Conservation (phyloP, 2,888 invertebrate species). For the Muscina levida region DNA sequence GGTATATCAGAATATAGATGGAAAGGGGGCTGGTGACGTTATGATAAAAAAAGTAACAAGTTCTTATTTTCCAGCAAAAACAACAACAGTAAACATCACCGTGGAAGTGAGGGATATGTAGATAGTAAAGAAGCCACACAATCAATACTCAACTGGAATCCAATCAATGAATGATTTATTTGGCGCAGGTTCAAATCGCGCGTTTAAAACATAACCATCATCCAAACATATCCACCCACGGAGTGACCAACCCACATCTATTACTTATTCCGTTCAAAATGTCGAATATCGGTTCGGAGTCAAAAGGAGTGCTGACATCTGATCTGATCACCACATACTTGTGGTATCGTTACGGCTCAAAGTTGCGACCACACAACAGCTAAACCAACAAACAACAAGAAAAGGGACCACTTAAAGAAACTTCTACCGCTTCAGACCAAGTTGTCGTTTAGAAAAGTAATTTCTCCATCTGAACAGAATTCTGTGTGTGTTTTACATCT, state of each 20-base stretch:
- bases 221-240: no score
- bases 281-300: slow-evolving; percentile 1
- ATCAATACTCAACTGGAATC: not conserved
- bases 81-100: not conserved
- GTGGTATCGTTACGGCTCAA: slow-evolving; percentile 4
- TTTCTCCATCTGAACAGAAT: not conserved
- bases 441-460: not conserved
- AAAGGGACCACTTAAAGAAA: not conserved
- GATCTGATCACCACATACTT: slow-evolving; percentile 12
- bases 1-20: no score
- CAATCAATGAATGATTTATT: not conserved
- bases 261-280: no score
- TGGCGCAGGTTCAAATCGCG: no score
- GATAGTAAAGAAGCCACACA: not conserved
- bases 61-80: no score
- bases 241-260: no score
- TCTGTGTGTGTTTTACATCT: no score
- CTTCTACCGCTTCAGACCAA: not conserved
- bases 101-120: not conserved
- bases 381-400: not conserved
- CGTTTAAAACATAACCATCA: no score
- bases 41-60: no score
- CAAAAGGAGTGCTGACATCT: slow-evolving; percentile 5
- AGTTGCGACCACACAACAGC: not conserved
- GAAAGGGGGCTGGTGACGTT: no score